phyloP scores from a whole-genome alignment of 1,140 invertebrate species.

The Scylla paramamosain region DNA sequence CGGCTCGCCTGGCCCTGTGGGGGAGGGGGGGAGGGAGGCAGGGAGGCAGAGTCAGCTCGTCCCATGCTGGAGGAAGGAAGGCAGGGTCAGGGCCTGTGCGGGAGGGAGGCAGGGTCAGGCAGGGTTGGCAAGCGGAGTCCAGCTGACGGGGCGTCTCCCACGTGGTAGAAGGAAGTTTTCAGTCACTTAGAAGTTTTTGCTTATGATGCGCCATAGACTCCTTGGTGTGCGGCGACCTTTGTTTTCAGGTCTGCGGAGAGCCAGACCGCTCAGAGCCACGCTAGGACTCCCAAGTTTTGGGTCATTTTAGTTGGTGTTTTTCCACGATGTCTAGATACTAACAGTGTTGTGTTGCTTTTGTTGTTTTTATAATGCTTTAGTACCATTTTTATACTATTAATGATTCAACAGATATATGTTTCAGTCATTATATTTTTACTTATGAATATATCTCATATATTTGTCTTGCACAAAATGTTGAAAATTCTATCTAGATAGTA shows the following conservation, averaged over 20 bases:
- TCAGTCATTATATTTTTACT: neutral
- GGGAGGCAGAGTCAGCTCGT: neutral
- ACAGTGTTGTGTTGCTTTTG: slow-evolving; percentile 59
- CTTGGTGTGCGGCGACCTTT: neutral
- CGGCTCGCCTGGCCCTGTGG: neutral
- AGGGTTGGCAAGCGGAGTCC: neutral
- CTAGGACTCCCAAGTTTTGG: neutral
- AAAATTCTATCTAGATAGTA: neutral
- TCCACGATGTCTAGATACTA: slow-evolving; percentile 30
- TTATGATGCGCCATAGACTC: neutral
- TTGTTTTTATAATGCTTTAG: slow-evolving; percentile 37
- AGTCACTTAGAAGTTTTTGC: neutral
- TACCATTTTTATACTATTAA: neutral
- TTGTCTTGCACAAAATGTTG: no score
- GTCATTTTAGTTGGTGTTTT: slow-evolving; percentile 24
- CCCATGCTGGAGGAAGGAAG: neutral
- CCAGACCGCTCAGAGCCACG: neutral
- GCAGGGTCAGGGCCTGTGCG: neutral
- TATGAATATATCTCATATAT: neutral
- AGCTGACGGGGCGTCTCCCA: neutral
- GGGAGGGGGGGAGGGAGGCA: neutral
- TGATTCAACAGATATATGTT: neutral
- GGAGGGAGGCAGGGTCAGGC: neutral
- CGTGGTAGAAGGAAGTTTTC: neutral
- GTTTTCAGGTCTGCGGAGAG: neutral